Evolutionary conservation across 64 coral and sea anemone genomes (phyloP).

Genomic region (Porites lutea): DNA sequence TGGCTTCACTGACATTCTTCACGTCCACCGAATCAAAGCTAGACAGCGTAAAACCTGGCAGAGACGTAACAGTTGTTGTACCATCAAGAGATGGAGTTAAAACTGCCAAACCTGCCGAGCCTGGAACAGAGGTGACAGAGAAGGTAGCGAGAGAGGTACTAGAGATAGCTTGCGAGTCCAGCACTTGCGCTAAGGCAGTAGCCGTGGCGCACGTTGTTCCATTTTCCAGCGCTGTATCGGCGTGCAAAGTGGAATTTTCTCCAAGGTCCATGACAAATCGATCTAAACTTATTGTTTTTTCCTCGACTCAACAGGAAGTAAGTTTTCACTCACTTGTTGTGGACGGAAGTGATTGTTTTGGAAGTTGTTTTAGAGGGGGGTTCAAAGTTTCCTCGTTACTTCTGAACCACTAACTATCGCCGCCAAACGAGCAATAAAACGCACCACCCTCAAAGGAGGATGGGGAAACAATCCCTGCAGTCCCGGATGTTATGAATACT

Average conservation of each 20-base stretch:
- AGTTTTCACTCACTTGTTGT: constrained; percentile 35
- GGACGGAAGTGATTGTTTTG: constrained; percentile 81
- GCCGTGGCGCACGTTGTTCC: constrained; percentile 65
- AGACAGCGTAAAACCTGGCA: constrained; percentile 84
- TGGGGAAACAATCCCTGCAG: background rate
- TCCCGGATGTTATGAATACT: constrained; percentile 40
- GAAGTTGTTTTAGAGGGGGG: constrained; percentile 95
- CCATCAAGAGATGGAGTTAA: constrained; percentile 85
- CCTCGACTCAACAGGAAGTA: constrained; percentile 80
- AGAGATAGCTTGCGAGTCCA: constrained; percentile 79
- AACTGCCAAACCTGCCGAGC: constrained; percentile 76
- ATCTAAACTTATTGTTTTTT: background rate
- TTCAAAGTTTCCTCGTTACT: constrained; percentile 57
- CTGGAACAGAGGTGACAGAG: constrained; percentile 62
- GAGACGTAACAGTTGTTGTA: constrained; percentile 75
- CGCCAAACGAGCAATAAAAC: constrained; percentile 34
- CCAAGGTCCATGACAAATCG: constrained; percentile 71
- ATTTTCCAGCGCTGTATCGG: constrained; percentile 60
- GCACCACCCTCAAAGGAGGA: constrained; percentile 80
- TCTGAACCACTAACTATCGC: constrained; percentile 75
- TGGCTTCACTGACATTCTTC: constrained; percentile 44
- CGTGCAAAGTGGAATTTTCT: constrained; percentile 57
- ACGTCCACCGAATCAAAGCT: constrained; percentile 92
- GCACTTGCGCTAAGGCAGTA: constrained; percentile 74
- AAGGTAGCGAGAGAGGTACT: constrained; percentile 43